These are phyloP conservation scores for Leucania comma DNA, from an alignment of 2,888 invertebrate genomes.

Conservation along the genomic window DNA sequence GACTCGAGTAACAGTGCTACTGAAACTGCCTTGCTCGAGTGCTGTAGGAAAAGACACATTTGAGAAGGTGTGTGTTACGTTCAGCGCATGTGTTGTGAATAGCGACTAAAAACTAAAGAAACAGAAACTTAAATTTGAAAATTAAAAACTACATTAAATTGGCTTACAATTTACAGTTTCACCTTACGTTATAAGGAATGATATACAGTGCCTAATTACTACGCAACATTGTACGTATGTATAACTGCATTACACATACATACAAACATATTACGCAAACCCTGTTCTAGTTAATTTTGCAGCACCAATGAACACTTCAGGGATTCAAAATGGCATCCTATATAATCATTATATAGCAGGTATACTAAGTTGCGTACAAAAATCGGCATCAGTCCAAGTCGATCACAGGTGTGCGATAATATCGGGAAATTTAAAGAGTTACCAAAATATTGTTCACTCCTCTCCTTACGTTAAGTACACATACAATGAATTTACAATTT, in stretches of 20 bases:
- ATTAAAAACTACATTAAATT: conserved; percentile 74
- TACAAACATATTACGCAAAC: conserved; percentile 80
- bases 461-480: conserved; percentile 71
- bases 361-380: conserved; percentile 46
- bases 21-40: background rate
- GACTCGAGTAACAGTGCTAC: conserved; percentile 16
- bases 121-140: conserved; percentile 75
- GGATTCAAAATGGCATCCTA: conserved; percentile 67
- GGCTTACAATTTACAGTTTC: conserved; percentile 81
- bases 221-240: conserved; percentile 69
- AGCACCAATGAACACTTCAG: conserved; percentile 86
- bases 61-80: background rate
- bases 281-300: conserved; percentile 83
- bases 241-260: conserved; percentile 75
- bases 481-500: conserved; percentile 72
- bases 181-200: conserved; percentile 83
- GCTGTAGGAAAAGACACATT: background rate
- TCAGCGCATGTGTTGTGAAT: conserved; percentile 46
- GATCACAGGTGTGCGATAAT: conserved; percentile 60
- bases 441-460: conserved; percentile 43
- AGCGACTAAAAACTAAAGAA: conserved; percentile 58
- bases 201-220: conserved; percentile 74
- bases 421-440: conserved; percentile 44
- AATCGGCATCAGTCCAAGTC: conserved; percentile 61
- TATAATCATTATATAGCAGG: conserved; percentile 26